Conservation (phyloP, 2,113 vertebrate species). For the Xiphophorus maculatus region DNA sequence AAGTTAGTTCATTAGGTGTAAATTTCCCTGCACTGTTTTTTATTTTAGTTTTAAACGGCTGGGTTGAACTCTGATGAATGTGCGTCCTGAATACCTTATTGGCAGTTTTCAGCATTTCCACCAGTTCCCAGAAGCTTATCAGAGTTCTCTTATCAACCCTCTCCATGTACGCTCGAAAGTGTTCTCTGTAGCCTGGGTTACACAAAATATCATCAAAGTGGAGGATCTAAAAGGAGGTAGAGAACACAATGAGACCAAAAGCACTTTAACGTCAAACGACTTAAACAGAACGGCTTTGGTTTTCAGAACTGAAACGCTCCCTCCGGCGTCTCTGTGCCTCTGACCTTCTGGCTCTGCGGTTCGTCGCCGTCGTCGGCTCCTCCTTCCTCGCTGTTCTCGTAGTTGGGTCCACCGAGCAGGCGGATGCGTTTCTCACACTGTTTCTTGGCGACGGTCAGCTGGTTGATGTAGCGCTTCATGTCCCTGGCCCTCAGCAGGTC, state of each 20-base stretch:
- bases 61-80: background rate
- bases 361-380: constrained; percentile 86
- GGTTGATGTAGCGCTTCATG: constrained; percentile 98
- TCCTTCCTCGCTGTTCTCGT: constrained; percentile 86
- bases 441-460: constrained; percentile 98
- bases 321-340: too few species aligned
- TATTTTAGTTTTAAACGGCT: background rate
- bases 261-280: too few species aligned
- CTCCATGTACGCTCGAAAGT: constrained; percentile 93
- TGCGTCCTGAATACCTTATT: constrained; percentile 85
- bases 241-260: background rate
- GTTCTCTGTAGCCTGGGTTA: constrained; percentile 86
- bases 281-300: too few species aligned
- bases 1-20: too few species aligned
- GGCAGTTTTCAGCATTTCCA: constrained; percentile 92
- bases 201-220: constrained; percentile 96
- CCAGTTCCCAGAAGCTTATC: constrained; percentile 93
- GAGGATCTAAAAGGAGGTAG: constrained; percentile 85
- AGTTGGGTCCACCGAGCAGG: constrained; percentile 90
- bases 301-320: too few species aligned
- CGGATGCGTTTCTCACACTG: constrained; percentile 96
- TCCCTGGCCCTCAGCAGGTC: constrained; percentile 94
- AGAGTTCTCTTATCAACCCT: constrained; percentile 90
- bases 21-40: background rate
- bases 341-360: constrained; percentile 91